Evolutionary conservation across 1,140 invertebrate species (phyloP).

Genomic region (Aphidius gifuensis): DNA sequence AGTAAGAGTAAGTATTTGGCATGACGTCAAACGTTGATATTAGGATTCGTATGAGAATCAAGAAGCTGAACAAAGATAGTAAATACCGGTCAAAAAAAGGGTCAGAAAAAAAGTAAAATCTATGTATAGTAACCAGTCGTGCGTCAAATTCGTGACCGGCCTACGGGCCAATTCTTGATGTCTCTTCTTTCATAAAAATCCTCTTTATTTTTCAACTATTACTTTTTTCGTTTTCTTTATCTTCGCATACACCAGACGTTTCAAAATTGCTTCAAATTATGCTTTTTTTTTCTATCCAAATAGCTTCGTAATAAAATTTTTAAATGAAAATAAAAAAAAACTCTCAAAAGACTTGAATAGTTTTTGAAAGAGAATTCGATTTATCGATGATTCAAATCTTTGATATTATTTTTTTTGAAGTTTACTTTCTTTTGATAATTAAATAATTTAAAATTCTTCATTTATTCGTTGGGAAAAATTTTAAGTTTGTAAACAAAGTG

Average conservation of each 20-base stretch:
- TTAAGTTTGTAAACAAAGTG: slow-evolving; percentile 34
- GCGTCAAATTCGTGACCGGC: slow-evolving; percentile 52
- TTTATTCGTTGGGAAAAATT: slow-evolving; percentile 53
- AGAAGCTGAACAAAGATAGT: slow-evolving; percentile 28
- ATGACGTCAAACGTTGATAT: slow-evolving; percentile 54
- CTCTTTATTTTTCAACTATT: slow-evolving; percentile 1
- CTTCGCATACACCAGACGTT: no score
- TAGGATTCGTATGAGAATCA: slow-evolving; percentile 48
- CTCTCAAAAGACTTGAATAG: not conserved
- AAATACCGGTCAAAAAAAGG: slow-evolving; percentile 19
- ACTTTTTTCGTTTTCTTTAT: not conserved
- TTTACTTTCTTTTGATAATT: slow-evolving; percentile 4
- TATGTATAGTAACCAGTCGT: slow-evolving; percentile 44
- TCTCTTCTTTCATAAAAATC: slow-evolving; percentile 13
- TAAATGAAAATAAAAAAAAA: slow-evolving; percentile 2
- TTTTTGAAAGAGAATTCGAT: not conserved
- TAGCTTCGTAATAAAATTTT: not conserved
- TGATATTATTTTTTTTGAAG: slow-evolving; percentile 1
- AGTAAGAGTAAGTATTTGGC: slow-evolving; percentile 51
- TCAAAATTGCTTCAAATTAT: no score
- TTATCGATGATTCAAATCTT: not conserved
- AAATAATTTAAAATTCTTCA: slow-evolving; percentile 9
- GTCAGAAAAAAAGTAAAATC: slow-evolving; percentile 25
- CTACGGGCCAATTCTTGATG: slow-evolving; percentile 36
- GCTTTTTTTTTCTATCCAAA: no score